These are phyloP conservation scores for Axis porcinus DNA, from an alignment of 2,113 vertebrate species.

Conservation along the genomic window DNA sequence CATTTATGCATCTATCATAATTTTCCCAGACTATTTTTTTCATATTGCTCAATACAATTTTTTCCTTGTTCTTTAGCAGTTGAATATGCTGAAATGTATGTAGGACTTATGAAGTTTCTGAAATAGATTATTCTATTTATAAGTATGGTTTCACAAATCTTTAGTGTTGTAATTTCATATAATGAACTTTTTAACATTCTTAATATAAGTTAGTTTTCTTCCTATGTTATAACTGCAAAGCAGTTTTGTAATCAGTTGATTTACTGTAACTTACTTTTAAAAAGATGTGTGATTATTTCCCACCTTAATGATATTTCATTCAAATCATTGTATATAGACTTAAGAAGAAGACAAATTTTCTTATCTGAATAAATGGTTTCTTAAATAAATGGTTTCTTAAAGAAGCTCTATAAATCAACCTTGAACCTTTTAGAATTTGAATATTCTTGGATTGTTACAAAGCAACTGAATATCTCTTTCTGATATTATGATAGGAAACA, in stretches of 20 bases:
- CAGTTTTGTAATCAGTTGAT: conserved; percentile 14
- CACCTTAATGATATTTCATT: background rate
- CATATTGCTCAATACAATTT: background rate
- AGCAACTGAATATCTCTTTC: background rate
- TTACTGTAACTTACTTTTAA: background rate
- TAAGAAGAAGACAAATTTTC: background rate
- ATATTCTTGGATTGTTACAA: conserved; percentile 16
- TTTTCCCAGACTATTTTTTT: background rate
- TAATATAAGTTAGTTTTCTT: background rate
- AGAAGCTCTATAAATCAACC: background rate
- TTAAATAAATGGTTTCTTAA: background rate
- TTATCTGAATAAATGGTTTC: background rate
- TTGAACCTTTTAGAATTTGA: background rate
- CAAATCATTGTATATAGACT: background rate
- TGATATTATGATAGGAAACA: background rate
- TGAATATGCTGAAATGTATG: background rate
- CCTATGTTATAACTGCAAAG: background rate
- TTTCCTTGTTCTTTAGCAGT: background rate
- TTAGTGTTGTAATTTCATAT: conserved; percentile 1
- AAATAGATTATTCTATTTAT: background rate
- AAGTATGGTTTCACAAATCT: background rate
- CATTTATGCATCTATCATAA: background rate
- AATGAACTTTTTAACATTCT: conserved; percentile 38
- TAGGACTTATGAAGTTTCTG: background rate
- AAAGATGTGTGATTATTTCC: background rate